Conservation (phyloP, 2,888 invertebrate species). For the Ectropis crepuscularia region DNA sequence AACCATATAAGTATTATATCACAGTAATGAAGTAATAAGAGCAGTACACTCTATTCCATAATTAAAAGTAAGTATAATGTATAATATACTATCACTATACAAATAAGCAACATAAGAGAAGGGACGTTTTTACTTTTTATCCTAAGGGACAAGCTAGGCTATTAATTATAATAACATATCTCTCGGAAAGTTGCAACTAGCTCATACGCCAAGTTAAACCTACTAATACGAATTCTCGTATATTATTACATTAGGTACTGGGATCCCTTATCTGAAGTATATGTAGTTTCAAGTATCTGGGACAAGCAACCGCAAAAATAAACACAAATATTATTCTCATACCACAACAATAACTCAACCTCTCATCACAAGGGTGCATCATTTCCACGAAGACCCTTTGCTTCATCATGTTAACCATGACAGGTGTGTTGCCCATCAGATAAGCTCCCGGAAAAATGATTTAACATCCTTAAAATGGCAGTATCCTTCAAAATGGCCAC, state of each 20-base stretch:
- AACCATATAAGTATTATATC: no score
- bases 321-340: slow-evolving; percentile 9
- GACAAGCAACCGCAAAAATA: neutral
- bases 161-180: no score
- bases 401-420: slow-evolving; percentile 20
- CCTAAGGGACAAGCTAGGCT: no score
- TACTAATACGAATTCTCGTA: neutral
- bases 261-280: neutral
- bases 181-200: no score
- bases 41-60: no score
- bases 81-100: no score
- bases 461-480: slow-evolving; percentile 17
- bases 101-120: no score
- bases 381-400: slow-evolving; percentile 15
- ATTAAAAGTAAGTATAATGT: no score
- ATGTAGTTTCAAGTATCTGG: neutral
- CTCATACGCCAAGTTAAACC: no score
- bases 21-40: no score
- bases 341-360: slow-evolving; percentile 15
- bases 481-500: slow-evolving; percentile 22
- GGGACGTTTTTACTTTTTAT: no score
- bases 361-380: slow-evolving; percentile 17
- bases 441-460: slow-evolving; percentile 20
- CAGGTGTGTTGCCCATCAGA: slow-evolving; percentile 23
- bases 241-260: no score